Conservation (phyloP, 2,888 invertebrate species). For the Eurois occulta region DNA sequence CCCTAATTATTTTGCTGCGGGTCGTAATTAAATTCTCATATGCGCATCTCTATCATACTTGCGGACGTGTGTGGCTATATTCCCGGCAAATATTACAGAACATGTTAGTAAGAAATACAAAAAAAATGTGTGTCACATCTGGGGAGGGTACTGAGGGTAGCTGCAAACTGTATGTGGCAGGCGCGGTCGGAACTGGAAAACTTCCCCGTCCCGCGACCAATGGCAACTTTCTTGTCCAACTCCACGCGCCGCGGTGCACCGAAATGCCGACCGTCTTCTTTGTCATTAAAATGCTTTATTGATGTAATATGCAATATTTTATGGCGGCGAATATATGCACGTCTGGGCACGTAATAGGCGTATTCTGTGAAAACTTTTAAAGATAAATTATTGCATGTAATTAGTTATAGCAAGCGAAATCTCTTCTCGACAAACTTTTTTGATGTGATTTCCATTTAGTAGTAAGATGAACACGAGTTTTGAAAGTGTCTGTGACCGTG, state of each 20-base stretch:
- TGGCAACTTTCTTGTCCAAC: slow-evolving; percentile 76
- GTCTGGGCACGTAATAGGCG: slow-evolving; percentile 62
- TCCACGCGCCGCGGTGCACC: slow-evolving; percentile 70
- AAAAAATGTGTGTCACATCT: slow-evolving; percentile 72
- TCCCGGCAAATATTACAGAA: slow-evolving; percentile 59
- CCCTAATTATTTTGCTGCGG: slow-evolving; percentile 18
- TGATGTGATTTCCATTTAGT: slow-evolving; percentile 20
- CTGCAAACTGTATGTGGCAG: slow-evolving; percentile 75
- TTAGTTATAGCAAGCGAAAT: slow-evolving; percentile 46
- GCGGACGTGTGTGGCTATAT: slow-evolving; percentile 8
- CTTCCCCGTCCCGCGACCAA: slow-evolving; percentile 75
- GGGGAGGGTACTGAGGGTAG: slow-evolving; percentile 67
- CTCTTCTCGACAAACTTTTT: slow-evolving; percentile 28
- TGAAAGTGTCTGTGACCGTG: slow-evolving; percentile 22
- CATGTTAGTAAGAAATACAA: slow-evolving; percentile 56
- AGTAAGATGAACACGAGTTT: slow-evolving; percentile 21
- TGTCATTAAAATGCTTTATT: slow-evolving; percentile 79
- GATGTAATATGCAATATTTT: slow-evolving; percentile 76
- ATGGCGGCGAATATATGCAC: slow-evolving; percentile 69
- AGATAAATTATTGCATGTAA: slow-evolving; percentile 56
- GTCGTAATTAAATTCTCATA: slow-evolving; percentile 41
- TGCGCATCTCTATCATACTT: slow-evolving; percentile 53
- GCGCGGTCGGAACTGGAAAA: slow-evolving; percentile 79
- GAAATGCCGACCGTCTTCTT: slow-evolving; percentile 74
- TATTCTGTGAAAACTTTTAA: slow-evolving; percentile 63